phyloP scores from a whole-genome alignment of 2,888 invertebrate genomes.

The Sympetrum striolatum region DNA sequence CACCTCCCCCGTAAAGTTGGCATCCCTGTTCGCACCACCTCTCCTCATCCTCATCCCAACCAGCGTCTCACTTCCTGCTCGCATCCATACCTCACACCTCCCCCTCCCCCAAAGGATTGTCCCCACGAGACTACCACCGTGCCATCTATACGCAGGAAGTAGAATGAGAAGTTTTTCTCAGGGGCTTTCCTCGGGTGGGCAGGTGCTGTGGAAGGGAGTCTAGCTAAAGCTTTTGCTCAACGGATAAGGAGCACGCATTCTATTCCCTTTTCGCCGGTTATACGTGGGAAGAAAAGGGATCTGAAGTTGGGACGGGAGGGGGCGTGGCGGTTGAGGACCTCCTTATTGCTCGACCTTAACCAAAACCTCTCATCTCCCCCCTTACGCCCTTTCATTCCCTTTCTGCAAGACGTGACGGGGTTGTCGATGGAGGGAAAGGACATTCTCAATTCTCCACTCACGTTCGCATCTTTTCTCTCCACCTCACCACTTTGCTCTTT shows the following conservation, averaged over 20 bases:
- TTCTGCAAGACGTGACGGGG: constrained; percentile 32
- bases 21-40: neutral
- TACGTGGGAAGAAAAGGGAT: neutral
- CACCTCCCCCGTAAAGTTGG: neutral
- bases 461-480: neutral
- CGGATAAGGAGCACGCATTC: neutral
- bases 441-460: neutral
- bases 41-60: neutral
- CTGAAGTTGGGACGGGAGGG: neutral
- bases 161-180: neutral
- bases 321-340: neutral
- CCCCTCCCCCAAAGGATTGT: neutral
- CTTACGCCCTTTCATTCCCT: constrained; percentile 32
- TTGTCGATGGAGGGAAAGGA: constrained; percentile 3
- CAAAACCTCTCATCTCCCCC: constrained; percentile 5
- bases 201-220: neutral
- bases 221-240: neutral
- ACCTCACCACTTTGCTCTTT: neutral
- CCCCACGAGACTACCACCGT: neutral
- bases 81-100: neutral
- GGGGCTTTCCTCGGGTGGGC: neutral
- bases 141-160: neutral
- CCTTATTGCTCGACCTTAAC: constrained; percentile 17
- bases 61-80: neutral
- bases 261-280: neutral